Evolutionary conservation across 2,888 invertebrate species (phyloP).

Genomic region (Sceliomorpha sp.): DNA sequence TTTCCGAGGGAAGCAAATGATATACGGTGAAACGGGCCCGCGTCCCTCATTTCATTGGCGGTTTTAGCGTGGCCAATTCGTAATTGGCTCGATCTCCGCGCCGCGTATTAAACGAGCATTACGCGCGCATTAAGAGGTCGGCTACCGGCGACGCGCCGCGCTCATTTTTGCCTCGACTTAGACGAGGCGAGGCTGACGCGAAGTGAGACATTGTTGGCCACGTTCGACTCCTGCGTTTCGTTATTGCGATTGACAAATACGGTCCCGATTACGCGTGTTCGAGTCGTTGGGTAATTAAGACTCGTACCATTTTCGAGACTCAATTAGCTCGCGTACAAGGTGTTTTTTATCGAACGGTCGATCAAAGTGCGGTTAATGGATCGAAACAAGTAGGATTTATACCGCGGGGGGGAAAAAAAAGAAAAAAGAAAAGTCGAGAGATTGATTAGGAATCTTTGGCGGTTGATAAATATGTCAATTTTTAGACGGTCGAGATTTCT

Average conservation of each 20-base stretch:
- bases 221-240: slow-evolving; percentile 36
- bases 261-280: slow-evolving; percentile 36
- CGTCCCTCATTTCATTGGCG: slow-evolving; percentile 68
- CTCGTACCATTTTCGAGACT: slow-evolving; percentile 48
- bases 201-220: slow-evolving; percentile 51
- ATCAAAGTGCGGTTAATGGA: slow-evolving; percentile 5
- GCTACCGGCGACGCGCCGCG: slow-evolving; percentile 62
- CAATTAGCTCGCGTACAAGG: neutral
- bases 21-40: slow-evolving; percentile 41
- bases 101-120: slow-evolving; percentile 70
- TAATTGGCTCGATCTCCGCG: slow-evolving; percentile 72
- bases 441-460: too few species aligned
- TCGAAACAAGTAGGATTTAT: neutral
- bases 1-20: slow-evolving; percentile 24
- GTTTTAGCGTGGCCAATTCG: slow-evolving; percentile 70
- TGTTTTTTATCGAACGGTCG: slow-evolving; percentile 7
- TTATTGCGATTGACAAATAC: slow-evolving; percentile 47
- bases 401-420: too few species aligned
- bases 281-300: slow-evolving; percentile 43
- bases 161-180: too few species aligned
- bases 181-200: too few species aligned
- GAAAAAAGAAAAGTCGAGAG: too few species aligned
- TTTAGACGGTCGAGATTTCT: too few species aligned
- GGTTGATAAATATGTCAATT: too few species aligned
- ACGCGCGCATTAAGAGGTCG: slow-evolving; percentile 67